These are phyloP conservation scores for Cepaea nemoralis DNA, from an alignment of 1,140 invertebrate species.

Conservation along the genomic window DNA sequence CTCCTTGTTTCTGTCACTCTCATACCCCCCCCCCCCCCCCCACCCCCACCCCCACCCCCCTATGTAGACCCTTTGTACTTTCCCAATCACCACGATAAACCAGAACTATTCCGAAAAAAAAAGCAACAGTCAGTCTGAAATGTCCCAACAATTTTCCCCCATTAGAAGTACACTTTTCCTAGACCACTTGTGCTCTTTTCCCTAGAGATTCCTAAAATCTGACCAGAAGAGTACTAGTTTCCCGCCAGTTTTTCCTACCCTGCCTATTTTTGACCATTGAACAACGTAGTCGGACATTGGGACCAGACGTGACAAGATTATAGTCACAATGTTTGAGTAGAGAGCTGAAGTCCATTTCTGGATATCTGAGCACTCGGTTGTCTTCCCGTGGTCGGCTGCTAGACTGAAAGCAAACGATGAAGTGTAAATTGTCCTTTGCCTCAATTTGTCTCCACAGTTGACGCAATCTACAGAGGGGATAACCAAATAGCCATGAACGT, in stretches of 20 bases:
- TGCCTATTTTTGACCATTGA: neutral
- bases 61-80: too few relatives aligned
- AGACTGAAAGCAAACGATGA: too few relatives aligned
- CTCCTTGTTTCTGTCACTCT: too few relatives aligned
- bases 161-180: neutral
- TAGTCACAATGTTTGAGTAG: neutral
- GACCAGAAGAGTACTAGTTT: neutral
- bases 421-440: neutral
- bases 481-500: too few relatives aligned
- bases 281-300: neutral
- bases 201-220: neutral
- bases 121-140: neutral
- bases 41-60: too few relatives aligned
- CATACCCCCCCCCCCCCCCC: too few relatives aligned
- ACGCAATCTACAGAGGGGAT: too few relatives aligned
- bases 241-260: neutral
- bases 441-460: too few relatives aligned
- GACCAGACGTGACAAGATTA: neutral
- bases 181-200: neutral
- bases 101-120: too few relatives aligned
- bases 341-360: neutral
- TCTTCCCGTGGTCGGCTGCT: too few relatives aligned
- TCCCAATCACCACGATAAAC: too few relatives aligned
- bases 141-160: neutral
- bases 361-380: neutral